A percentile compares a stretch with the other conserved stretches of the same genome.
Evolutionary conservation across 2,888 invertebrate species (phyloP).

Genomic region (Hydrotaea cyrtoneurina): DNA sequence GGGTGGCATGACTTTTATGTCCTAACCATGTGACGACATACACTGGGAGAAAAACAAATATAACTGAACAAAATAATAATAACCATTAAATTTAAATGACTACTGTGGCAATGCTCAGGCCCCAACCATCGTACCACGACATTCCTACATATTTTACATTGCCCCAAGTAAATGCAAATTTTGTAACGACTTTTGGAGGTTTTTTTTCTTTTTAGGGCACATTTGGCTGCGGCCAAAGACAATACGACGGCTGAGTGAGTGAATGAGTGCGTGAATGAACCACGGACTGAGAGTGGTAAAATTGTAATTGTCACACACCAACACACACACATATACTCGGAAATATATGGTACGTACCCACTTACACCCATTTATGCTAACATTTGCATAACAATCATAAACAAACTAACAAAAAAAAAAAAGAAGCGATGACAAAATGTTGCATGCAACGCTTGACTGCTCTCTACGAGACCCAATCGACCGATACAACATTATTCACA

Average conservation of each 20-base stretch:
- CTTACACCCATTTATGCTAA: constrained; percentile 52
- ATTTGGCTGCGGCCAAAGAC: neutral
- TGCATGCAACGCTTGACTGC: constrained; percentile 74
- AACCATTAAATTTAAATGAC: neutral
- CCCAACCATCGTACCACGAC: too few relatives aligned
- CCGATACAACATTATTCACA: neutral
- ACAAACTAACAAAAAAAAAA: neutral
- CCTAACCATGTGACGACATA: too few relatives aligned
- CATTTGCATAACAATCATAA: constrained; percentile 72
- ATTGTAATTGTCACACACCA: neutral
- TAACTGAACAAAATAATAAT: neutral
- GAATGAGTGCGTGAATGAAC: neutral
- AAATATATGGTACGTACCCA: too few relatives aligned
- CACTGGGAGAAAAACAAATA: too few relatives aligned
- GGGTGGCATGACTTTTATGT: too few relatives aligned
- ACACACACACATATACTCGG: neutral
- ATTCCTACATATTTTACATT: neutral
- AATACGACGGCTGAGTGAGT: neutral
- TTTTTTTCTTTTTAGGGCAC: neutral
- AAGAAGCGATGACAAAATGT: constrained; percentile 58
- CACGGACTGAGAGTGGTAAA: neutral
- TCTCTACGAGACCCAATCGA: neutral
- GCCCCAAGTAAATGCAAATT: neutral
- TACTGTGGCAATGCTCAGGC: neutral
- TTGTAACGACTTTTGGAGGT: neutral